Percentiles rank a stretch among this genome's conserved stretches.
phyloP scores from a whole-genome alignment of 2,888 invertebrate species.

The Drosophila acutilabella region DNA sequence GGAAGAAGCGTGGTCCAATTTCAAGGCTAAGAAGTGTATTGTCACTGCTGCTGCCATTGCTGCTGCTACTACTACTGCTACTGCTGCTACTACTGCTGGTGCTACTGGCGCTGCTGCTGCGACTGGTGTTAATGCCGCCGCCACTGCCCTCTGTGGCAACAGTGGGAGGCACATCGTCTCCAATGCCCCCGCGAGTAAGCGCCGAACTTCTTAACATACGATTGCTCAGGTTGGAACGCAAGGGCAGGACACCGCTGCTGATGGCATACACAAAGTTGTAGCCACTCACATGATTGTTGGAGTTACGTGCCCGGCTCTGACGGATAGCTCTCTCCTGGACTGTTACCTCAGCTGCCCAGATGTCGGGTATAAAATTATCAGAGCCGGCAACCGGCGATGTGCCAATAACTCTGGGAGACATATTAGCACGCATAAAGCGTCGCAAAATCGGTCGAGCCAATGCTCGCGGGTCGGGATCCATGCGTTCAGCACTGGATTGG shows the following conservation, averaged over 20 bases:
- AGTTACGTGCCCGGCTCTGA: constrained; percentile 78
- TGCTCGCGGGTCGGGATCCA: constrained; percentile 2
- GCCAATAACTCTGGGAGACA: constrained; percentile 5
- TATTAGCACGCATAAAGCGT: constrained; percentile 6
- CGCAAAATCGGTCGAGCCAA: constrained; percentile 5
- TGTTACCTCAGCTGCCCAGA: constrained; percentile 85
- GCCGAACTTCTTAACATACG: constrained; percentile 35
- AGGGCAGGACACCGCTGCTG: constrained; percentile 83
- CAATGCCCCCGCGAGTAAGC: constrained; percentile 17
- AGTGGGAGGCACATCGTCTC: constrained; percentile 12
- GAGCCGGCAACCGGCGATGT: constrained; percentile 29
- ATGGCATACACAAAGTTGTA: constrained; percentile 85
- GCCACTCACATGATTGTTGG: constrained; percentile 78
- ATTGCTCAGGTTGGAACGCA: constrained; percentile 37
- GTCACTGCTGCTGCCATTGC: constrained; percentile 26
- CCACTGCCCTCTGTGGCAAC: constrained; percentile 34
- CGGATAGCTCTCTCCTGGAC: constrained; percentile 83
- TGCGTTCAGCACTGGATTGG: constrained; percentile 2
- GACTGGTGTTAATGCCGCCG: constrained; percentile 14
- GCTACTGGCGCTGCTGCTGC: constrained; percentile 47
- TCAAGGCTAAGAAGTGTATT: constrained; percentile 47
- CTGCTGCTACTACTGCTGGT: constrained; percentile 45
- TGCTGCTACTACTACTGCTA: constrained; percentile 22
- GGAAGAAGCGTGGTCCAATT: constrained; percentile 32
- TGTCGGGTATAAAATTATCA: constrained; percentile 83